Evolutionary conservation across 2,797 vertebrate species (phyloP).

Genomic region (Euthynnus affinis): DNA sequence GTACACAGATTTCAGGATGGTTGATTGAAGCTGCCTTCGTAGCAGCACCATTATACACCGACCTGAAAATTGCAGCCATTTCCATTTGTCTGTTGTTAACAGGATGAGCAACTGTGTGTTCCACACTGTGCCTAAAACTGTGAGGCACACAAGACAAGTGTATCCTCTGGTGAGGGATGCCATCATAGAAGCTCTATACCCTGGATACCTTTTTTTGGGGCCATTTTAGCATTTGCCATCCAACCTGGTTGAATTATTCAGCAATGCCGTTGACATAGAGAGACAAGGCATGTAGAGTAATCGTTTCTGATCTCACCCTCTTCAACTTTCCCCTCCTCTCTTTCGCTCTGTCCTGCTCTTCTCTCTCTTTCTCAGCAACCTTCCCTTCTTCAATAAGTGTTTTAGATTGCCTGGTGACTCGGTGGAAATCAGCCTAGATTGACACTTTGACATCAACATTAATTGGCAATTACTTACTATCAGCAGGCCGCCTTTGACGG

Average conservation of each 20-base stretch:
- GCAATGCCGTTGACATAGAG: constrained; percentile 74
- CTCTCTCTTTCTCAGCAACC: constrained; percentile 28
- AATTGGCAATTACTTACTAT: constrained; percentile 82
- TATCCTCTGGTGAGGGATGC: constrained; percentile 64
- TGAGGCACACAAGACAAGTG: constrained; percentile 54
- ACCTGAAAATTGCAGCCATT: constrained; percentile 55
- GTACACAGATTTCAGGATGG: constrained; percentile 29
- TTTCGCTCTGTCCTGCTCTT: constrained; percentile 20
- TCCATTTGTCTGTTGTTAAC: constrained; percentile 53
- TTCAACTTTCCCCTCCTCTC: constrained; percentile 38
- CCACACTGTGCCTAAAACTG: constrained; percentile 37
- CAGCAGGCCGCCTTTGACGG: constrained; percentile 64
- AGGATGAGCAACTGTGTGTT: constrained; percentile 38
- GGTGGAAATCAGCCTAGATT: constrained; percentile 81
- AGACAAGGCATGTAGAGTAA: constrained; percentile 70
- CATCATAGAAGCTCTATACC: constrained; percentile 51
- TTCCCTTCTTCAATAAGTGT: constrained; percentile 62
- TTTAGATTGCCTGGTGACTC: constrained; percentile 76
- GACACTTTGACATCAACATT: constrained; percentile 82
- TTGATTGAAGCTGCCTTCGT: constrained; percentile 42
- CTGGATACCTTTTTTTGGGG: constrained; percentile 44
- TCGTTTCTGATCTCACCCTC: constrained; percentile 59
- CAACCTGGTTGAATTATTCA: constrained; percentile 75
- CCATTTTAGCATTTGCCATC: constrained; percentile 48
- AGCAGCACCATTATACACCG: constrained; percentile 37